phyloP scores from a whole-genome alignment of 2,888 invertebrate species.

The Phasia obesa region DNA sequence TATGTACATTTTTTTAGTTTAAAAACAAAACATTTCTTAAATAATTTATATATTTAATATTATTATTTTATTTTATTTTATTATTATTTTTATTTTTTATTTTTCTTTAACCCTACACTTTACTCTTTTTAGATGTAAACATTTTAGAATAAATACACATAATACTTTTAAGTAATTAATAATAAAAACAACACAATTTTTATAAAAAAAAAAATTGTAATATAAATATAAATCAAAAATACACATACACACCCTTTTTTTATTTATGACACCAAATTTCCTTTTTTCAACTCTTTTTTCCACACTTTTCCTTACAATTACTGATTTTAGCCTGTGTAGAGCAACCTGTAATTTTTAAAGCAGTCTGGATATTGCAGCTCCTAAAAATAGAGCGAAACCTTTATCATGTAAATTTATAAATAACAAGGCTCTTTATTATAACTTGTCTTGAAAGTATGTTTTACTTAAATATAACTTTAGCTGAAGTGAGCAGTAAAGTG shows the following conservation, averaged over 20 bases:
- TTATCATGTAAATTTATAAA: no score
- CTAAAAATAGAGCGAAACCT: no score
- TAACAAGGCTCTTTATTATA: no score
- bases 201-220: slow-evolving; percentile 51
- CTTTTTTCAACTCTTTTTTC: no score
- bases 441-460: no score
- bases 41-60: slow-evolving; percentile 32
- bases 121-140: slow-evolving; percentile 56
- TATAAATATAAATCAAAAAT: slow-evolving; percentile 49
- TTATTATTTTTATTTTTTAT: slow-evolving; percentile 36
- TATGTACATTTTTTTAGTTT: neutral
- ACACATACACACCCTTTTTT: slow-evolving; percentile 53
- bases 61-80: slow-evolving; percentile 31
- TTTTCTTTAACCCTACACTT: slow-evolving; percentile 36
- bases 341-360: no score
- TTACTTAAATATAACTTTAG: no score
- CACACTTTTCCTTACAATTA: no score
- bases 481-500: no score
- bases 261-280: slow-evolving; percentile 30
- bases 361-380: no score
- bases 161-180: slow-evolving; percentile 57
- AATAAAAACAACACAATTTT: slow-evolving; percentile 51
- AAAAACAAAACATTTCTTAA: slow-evolving; percentile 1
- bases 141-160: slow-evolving; percentile 63
- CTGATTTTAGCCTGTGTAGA: no score